Conservation (phyloP, 37 sponge, comb jelly and placozoan species). For the Agelas oroides region DNA sequence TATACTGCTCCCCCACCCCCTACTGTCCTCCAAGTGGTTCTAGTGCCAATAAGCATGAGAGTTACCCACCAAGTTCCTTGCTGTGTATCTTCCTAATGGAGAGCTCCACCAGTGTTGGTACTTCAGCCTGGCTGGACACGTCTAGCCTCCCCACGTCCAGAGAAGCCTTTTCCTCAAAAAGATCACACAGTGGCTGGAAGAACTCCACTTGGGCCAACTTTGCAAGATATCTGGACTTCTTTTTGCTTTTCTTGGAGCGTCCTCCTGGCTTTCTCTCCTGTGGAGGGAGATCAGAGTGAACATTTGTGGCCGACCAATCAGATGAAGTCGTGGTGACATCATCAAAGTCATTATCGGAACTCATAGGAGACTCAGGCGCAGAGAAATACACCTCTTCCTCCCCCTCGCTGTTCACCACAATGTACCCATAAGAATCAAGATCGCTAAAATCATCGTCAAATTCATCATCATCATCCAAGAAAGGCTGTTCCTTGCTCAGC, state of each 20-base stretch:
- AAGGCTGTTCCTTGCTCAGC: not conserved
- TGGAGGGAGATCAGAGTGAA: not conserved
- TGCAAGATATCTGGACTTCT: not conserved
- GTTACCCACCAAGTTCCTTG: not conserved
- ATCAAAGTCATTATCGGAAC: not conserved
- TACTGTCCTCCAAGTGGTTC: too few species aligned
- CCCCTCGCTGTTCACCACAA: constrained; percentile 40
- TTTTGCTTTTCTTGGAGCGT: constrained; percentile 30
- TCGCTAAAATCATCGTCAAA: not conserved
- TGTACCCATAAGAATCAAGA: not conserved
- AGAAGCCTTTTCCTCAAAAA: constrained; percentile 18
- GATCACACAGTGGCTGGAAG: constrained; percentile 51
- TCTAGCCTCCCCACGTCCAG: constrained; percentile 28
- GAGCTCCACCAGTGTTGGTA: constrained; percentile 43
- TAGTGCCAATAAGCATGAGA: too few species aligned
- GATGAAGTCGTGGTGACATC: not conserved
- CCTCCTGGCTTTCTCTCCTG: constrained; percentile 6
- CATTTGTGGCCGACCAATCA: too few species aligned
- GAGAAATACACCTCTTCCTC: constrained; percentile 58
- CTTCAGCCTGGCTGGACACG: constrained; percentile 7
- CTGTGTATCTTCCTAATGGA: constrained; percentile 17
- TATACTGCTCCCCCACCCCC: too few species aligned
- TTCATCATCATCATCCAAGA: not conserved
- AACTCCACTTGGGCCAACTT: constrained; percentile 29
- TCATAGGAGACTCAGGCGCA: constrained; percentile 50